Evolutionary conservation across 2,113 vertebrate species (phyloP), one percentile per base, ranked within the genome.

Genomic region (Anas platyrhynchos): DNA sequence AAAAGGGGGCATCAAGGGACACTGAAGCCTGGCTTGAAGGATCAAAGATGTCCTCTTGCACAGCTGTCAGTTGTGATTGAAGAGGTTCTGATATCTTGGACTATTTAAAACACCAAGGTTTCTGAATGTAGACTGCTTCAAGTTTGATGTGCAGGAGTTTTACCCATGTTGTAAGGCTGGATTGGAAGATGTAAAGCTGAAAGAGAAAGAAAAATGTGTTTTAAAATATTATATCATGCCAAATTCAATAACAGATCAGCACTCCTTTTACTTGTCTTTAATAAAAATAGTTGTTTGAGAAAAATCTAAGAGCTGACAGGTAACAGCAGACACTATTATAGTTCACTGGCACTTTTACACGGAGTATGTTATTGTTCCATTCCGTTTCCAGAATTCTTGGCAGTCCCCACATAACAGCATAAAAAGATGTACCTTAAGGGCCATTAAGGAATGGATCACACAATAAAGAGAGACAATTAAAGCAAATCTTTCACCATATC

Each of bases 131-230:
- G 95, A 85, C 13, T 89, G 94, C 95, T 96, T 94, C 97, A 91
- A 93, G 73, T 91, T 94, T 88, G 92, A 94, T 93, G 95, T 91
- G 84, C 76, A 92, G 96, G 54, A 83, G 63, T 86, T 94, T 94
- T 95, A 97, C 56, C 94, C 97, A 96, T 96, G 97, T 96, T 94
- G 96, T 97, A 97, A 97, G 97, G 93, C 94, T 97, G 96, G 96
- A 96, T 9, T 89, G 66, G 88, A 94, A 96, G 95, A 97, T 96
- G 93, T 93, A 96, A 92, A 97, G 94, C 96, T 97, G 97, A 87
- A 97, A 97, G 71, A 97, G 76, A 96, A 96, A 96, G 72, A 94
- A 95, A 96, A 93, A 50, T 4, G 6, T 31, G n/a, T 81, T 89
- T 96, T 88, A 96, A 95, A 92, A 96, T 54, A 88, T 34, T 86